Percentiles rank a stretch among this genome's conserved stretches.
These are phyloP conservation scores for Holothuria glaberrima DNA, from an alignment of 35 echinoderm and acorn worm genomes.

Conservation along the genomic window DNA sequence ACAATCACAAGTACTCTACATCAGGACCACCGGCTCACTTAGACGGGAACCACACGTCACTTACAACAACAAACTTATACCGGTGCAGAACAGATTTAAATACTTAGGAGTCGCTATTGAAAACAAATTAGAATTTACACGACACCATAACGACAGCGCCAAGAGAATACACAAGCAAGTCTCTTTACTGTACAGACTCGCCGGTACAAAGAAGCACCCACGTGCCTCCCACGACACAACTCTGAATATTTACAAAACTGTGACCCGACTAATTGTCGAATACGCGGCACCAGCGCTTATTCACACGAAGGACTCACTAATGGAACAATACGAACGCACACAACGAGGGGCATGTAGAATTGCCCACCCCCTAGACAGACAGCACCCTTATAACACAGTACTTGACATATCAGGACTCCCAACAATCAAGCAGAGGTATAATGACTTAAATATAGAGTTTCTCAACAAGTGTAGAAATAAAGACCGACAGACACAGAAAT, in stretches of 20 bases:
- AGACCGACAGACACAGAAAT: no score
- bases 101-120: not conserved
- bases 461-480: no score
- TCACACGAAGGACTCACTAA: not conserved
- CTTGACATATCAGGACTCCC: no score
- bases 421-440: no score
- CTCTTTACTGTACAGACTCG: not conserved
- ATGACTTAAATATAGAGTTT: no score
- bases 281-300: slow-evolving; percentile 4
- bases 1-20: slow-evolving; percentile 33
- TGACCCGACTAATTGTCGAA: not conserved
- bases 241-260: slow-evolving; percentile 7
- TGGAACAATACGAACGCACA: not conserved
- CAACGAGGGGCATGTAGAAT: not conserved
- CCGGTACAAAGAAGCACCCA: not conserved
- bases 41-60: not conserved
- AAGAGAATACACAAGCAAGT: not conserved
- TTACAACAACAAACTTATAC: not conserved
- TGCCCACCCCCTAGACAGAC: not conserved
- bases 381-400: no score
- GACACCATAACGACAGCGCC: not conserved
- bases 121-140: not conserved
- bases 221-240: not conserved
- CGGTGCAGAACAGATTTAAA: not conserved
- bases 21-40: not conserved